Percentiles rank a stretch among this genome's conserved stretches.
These are phyloP conservation scores for Podarcis cretensis DNA, from an alignment of 2,113 vertebrate genomes.

Conservation along the genomic window DNA sequence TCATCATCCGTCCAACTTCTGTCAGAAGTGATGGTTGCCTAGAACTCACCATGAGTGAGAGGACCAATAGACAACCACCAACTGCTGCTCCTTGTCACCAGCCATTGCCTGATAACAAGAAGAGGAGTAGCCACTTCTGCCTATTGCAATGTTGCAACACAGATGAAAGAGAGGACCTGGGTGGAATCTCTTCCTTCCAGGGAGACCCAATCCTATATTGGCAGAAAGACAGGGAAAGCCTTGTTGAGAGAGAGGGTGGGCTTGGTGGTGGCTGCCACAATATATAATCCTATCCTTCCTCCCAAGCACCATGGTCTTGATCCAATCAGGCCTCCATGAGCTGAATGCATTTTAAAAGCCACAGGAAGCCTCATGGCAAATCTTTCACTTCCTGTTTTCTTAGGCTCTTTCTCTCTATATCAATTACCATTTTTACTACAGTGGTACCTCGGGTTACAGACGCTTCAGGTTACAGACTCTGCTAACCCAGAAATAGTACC, in stretches of 20 bases:
- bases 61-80: background rate
- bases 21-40: too few species aligned
- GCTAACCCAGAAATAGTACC: too few species aligned
- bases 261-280: too few species aligned
- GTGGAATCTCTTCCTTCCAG: background rate
- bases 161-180: background rate
- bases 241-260: too few species aligned
- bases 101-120: background rate
- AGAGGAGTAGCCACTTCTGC: background rate
- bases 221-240: too few species aligned
- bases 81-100: background rate
- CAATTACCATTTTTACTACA: too few species aligned
- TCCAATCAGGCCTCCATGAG: background rate
- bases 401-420: too few species aligned
- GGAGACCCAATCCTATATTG: background rate
- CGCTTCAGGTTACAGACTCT: too few species aligned
- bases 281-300: too few species aligned
- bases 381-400: too few species aligned
- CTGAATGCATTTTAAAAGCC: background rate
- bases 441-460: too few species aligned
- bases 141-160: background rate
- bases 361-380: background rate
- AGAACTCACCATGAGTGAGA: background rate
- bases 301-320: too few species aligned
- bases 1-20: background rate